Conservation (phyloP, 2,797 vertebrate species). For the Jordanella pulchra region DNA sequence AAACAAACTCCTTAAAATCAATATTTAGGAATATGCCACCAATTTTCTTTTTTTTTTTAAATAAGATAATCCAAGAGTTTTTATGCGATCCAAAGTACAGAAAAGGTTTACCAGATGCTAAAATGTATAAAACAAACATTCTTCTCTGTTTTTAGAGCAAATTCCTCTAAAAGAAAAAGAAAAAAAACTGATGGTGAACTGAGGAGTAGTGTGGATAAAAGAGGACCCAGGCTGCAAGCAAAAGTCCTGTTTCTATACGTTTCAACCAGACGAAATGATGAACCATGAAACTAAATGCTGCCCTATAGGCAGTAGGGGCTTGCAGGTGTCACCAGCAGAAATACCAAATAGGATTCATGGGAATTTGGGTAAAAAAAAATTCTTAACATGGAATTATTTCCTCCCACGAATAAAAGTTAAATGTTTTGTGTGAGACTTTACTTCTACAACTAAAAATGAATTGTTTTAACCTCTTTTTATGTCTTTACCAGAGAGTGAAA, state of each 20-base stretch:
- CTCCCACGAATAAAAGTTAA: not conserved
- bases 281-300: not conserved
- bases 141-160: not conserved
- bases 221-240: too few relatives aligned
- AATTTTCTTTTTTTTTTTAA: too few relatives aligned
- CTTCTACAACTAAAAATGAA: not conserved
- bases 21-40: too few relatives aligned
- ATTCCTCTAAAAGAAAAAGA: not conserved
- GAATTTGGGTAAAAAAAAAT: not conserved
- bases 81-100: not conserved
- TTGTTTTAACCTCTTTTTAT: not conserved
- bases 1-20: too few relatives aligned
- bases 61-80: too few relatives aligned
- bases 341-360: not conserved
- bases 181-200: not conserved
- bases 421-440: not conserved
- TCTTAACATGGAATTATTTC: not conserved
- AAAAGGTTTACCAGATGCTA: not conserved
- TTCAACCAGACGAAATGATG: not conserved
- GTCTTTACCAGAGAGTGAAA: not conserved
- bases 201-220: not conserved
- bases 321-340: not conserved
- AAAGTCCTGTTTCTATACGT: not conserved
- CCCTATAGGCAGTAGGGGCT: not conserved
- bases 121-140: too few relatives aligned